These are phyloP conservation scores for Dione juno DNA, from an alignment of 2,888 invertebrate genomes.

Conservation along the genomic window DNA sequence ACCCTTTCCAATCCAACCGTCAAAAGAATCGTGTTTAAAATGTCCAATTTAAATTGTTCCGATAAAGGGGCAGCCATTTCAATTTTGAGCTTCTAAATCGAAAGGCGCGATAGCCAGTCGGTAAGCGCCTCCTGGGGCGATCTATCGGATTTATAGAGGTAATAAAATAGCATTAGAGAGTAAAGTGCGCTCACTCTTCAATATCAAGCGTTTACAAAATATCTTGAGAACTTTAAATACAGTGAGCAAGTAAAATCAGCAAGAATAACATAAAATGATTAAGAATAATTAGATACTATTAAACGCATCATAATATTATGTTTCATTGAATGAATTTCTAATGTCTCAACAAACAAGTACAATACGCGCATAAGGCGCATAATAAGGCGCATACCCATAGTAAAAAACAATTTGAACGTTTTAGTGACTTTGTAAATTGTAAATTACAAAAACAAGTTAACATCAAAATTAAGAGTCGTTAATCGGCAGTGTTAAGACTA, in stretches of 20 bases:
- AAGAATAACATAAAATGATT: too few relatives aligned
- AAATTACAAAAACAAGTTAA: slow-evolving; percentile 17
- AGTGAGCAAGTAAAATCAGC: too few relatives aligned
- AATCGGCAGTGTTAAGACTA: slow-evolving; percentile 39
- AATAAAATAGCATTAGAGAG: slow-evolving; percentile 75
- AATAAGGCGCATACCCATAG: background rate
- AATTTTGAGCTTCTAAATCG: slow-evolving; percentile 78
- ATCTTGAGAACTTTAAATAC: slow-evolving; percentile 1
- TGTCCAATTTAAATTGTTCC: slow-evolving; percentile 72
- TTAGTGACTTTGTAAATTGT: slow-evolving; percentile 6
- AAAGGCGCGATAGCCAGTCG: slow-evolving; percentile 75
- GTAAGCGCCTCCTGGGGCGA: slow-evolving; percentile 76
- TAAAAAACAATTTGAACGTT: background rate
- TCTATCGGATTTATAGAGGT: slow-evolving; percentile 76
- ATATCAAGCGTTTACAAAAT: slow-evolving; percentile 34
- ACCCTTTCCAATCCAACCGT: slow-evolving; percentile 46
- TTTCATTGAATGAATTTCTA: too few relatives aligned
- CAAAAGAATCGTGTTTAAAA: slow-evolving; percentile 68
- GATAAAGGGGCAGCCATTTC: slow-evolving; percentile 75
- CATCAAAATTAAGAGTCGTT: slow-evolving; percentile 31
- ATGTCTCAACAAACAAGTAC: too few relatives aligned
- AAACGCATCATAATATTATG: too few relatives aligned
- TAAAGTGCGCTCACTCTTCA: slow-evolving; percentile 50
- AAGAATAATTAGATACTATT: too few relatives aligned
- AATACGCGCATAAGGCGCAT: too few relatives aligned